A percentile compares a stretch with the other conserved stretches of the same genome.
These are phyloP conservation scores for Dicroscelio sp. DNA, from an alignment of 2,888 invertebrate species.

Conservation along the genomic window DNA sequence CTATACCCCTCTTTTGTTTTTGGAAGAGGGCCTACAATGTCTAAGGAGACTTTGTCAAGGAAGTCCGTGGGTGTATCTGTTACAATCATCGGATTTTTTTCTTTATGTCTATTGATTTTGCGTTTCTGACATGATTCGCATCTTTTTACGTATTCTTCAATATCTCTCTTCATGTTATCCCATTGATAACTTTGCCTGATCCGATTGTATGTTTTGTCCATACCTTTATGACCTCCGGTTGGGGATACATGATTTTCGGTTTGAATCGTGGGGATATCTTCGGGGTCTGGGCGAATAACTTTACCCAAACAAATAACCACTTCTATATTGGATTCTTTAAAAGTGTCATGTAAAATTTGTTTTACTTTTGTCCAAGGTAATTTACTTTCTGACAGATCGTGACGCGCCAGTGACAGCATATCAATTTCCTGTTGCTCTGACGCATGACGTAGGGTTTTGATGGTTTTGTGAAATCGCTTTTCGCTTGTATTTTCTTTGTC, in stretches of 20 bases:
- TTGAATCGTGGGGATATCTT: constrained; percentile 49
- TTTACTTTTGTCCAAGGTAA: background rate
- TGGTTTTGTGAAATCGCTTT: background rate
- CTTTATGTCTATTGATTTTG: background rate
- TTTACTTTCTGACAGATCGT: background rate
- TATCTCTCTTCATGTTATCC: constrained; percentile 68
- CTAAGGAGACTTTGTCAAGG: constrained; percentile 15
- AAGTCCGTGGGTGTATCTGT: background rate
- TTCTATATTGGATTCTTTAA: background rate
- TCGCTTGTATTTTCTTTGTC: background rate
- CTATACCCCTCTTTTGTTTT: background rate
- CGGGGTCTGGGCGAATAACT: background rate
- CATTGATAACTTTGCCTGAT: constrained; percentile 74
- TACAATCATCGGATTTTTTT: constrained; percentile 19
- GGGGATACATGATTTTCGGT: constrained; percentile 67
- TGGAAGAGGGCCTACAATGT: constrained; percentile 1
- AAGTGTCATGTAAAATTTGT: background rate
- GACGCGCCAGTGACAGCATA: background rate
- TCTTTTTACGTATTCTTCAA: constrained; percentile 64
- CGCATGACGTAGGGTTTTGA: background rate
- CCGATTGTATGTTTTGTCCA: constrained; percentile 71
- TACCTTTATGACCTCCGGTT: constrained; percentile 81
- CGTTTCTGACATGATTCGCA: constrained; percentile 24
- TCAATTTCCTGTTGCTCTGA: background rate
- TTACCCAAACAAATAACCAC: constrained; percentile 48